Percentiles rank a stretch among this genome's conserved stretches.
These are phyloP conservation scores for Cuniculus paca DNA, from an alignment of 2,797 vertebrate genomes.

Conservation along the genomic window DNA sequence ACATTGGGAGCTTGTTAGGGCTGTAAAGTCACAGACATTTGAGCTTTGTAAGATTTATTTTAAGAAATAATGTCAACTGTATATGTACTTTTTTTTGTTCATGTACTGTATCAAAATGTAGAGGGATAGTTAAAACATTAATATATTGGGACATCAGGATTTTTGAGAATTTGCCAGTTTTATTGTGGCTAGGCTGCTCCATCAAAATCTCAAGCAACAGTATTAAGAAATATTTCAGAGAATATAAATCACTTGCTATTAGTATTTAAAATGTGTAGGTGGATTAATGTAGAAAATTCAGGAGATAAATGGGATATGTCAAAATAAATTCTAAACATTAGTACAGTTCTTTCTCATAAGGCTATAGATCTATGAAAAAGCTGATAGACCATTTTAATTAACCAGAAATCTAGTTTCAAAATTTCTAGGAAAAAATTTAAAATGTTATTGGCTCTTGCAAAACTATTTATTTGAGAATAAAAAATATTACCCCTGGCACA, in stretches of 20 bases:
- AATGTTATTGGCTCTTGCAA: not conserved
- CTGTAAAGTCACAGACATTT: not conserved
- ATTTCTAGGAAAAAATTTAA: slow-evolving; percentile 19
- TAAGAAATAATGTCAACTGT: not conserved
- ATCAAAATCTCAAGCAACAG: not conserved
- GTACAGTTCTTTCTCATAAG: not conserved
- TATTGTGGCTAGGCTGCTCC: not conserved
- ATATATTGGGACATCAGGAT: not conserved
- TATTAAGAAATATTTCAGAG: slow-evolving; percentile 3
- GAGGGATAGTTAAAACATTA: not conserved
- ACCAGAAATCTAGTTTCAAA: slow-evolving; percentile 21
- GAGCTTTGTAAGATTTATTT: not conserved
- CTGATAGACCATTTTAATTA: not conserved
- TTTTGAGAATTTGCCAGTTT: not conserved
- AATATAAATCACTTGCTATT: not conserved
- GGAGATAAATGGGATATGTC: not conserved
- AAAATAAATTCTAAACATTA: not conserved
- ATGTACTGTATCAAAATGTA: not conserved
- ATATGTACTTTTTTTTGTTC: not conserved
- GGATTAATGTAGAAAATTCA: not conserved
- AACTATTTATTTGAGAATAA: not conserved
- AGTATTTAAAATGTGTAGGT: not conserved
- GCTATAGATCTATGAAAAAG: not conserved
- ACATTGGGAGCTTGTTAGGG: not conserved
- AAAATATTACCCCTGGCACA: not conserved